Evolutionary conservation across 2,888 invertebrate species (phyloP).

Genomic region (Shargacucullia verbasci): DNA sequence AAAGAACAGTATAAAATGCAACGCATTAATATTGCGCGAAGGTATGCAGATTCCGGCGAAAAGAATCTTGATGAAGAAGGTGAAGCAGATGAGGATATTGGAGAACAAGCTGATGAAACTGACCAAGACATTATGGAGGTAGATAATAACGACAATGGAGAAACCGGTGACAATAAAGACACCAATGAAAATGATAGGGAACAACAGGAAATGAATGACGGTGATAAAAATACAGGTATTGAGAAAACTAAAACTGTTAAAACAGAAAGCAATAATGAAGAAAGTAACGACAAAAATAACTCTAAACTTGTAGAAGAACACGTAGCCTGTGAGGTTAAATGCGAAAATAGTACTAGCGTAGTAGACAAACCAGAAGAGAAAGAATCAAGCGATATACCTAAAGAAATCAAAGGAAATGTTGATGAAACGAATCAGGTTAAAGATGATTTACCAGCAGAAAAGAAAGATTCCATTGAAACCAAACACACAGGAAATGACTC

Average conservation of each 20-base stretch:
- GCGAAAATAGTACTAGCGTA: neutral
- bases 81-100: slow-evolving; percentile 5
- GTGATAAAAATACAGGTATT: slow-evolving; percentile 1
- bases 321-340: neutral
- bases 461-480: neutral
- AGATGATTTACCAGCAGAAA: slow-evolving; percentile 22
- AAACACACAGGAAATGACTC: neutral
- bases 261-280: neutral
- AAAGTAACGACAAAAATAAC: neutral
- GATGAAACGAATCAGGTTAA: no score
- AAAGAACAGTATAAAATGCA: neutral
- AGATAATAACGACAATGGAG: neutral
- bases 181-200: slow-evolving; percentile 18
- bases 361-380: neutral
- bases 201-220: slow-evolving; percentile 5
- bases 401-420: neutral
- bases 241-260: neutral
- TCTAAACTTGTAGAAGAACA: neutral
- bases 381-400: neutral
- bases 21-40: neutral
- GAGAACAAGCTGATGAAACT: neutral
- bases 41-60: neutral
- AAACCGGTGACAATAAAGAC: slow-evolving; percentile 9
- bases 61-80: neutral
- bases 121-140: neutral